Evolutionary conservation across 2,888 invertebrate species (phyloP).

Genomic region (Sphinx pinastri): DNA sequence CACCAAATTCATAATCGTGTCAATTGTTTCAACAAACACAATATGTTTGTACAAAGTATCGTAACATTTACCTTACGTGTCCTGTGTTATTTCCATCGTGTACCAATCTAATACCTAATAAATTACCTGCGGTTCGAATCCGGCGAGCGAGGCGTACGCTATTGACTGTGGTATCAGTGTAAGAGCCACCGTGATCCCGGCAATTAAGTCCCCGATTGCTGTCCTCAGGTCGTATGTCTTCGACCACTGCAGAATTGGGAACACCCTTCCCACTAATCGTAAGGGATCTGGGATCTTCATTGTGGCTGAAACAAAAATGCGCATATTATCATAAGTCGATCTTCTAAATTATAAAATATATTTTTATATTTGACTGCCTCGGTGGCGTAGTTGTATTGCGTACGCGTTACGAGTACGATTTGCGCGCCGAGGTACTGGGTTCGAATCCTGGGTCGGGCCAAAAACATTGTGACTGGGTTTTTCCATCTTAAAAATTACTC

Average conservation of each 20-base stretch:
- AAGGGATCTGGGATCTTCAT: conserved; percentile 55
- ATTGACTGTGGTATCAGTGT: conserved; percentile 91
- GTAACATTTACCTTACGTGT: background rate
- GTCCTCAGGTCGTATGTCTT: conserved; percentile 81
- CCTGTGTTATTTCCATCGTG: background rate
- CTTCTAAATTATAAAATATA: too few species aligned
- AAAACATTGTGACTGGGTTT: too few species aligned
- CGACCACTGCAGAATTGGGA: conserved; percentile 85
- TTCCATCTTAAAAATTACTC: too few species aligned
- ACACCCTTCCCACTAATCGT: conserved; percentile 55
- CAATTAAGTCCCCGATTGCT: conserved; percentile 87
- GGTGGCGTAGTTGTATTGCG: too few species aligned
- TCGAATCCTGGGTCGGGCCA: too few species aligned
- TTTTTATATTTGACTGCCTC: too few species aligned
- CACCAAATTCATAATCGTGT: too few species aligned
- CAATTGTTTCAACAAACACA: background rate
- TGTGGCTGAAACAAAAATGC: conserved; percentile 44
- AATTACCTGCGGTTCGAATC: conserved; percentile 88
- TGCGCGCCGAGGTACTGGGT: too few species aligned
- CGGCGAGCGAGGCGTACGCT: conserved; percentile 90
- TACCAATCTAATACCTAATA: conserved; percentile 23
- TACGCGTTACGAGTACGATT: too few species aligned
- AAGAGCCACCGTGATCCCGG: conserved; percentile 90
- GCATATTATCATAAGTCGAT: background rate
- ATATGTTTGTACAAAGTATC: background rate